Evolutionary conservation across 2,797 vertebrate genomes (phyloP), one percentile per base, ranked within the genome.

Genomic region (Pangasius mekongensis): DNA sequence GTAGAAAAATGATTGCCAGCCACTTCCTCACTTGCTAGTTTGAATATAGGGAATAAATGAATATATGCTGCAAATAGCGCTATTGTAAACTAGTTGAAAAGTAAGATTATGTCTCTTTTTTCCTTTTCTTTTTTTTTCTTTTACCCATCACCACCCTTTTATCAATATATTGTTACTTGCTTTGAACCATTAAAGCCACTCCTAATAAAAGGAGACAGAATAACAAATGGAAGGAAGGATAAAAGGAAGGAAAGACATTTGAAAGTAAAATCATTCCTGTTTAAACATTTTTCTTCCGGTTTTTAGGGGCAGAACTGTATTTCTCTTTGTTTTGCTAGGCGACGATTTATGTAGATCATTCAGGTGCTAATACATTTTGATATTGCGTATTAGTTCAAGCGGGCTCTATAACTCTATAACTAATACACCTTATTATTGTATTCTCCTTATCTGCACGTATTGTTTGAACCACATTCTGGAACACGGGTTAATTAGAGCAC

Each of bases 401-500:
- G 3, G n/a, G n/a, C n/a, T n/a, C n/a, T n/a, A n/a, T n/a, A n/a
- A n/a, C n/a, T n/a, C n/a, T n/a, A n/a, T 47, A 47, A 47, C 43
- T 47, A 81, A 39, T 81, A 13, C 30, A 24, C 30, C 2, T 22
- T 24, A 58, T 81, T 8, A 1, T 43, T 5, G 10, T 18, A 0
- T 30, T 27, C 10, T 54, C 13, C 22, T 33, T 6, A 52, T n/a
- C 64, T 58, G 30, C 76, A 49, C 20, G 77, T 5, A 56, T 80
- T 80, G 33, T 80, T 80, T 8, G 4, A 10, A 20, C 16, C 49
- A 33, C 56, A 47, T 30, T 54, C 43, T 39, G 9, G 49, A 93
- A 91, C 81, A 89, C 89, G 80, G 93, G 92, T 94, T 95, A 96
- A 94, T 95, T 94, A 94, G 92, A 95, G 91, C 87, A 91, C 91